These are phyloP conservation scores for Lates japonicus DNA, from an alignment of 2,797 vertebrate species.

Conservation along the genomic window DNA sequence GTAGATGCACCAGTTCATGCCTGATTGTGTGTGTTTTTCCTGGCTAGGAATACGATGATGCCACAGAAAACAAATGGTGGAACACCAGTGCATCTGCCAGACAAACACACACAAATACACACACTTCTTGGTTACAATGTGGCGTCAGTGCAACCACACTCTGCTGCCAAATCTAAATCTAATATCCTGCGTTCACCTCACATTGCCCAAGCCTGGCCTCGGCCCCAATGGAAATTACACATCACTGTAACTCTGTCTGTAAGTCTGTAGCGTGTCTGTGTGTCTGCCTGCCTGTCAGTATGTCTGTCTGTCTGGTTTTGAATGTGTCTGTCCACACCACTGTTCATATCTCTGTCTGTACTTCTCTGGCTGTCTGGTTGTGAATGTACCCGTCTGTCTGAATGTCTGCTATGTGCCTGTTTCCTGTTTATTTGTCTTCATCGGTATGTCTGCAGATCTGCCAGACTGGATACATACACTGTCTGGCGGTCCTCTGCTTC, in stretches of 20 bases:
- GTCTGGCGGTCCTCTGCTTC: constrained; percentile 42
- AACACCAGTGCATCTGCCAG: constrained; percentile 56
- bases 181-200: constrained; percentile 81
- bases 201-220: constrained; percentile 69
- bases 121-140: constrained; percentile 79
- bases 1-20: constrained; percentile 45
- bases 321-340: constrained; percentile 44
- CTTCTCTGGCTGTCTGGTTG: constrained; percentile 60
- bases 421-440: constrained; percentile 63
- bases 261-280: constrained; percentile 60
- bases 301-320: constrained; percentile 54
- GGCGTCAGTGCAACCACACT: constrained; percentile 75
- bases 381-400: constrained; percentile 47
- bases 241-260: constrained; percentile 75
- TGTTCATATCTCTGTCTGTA: constrained; percentile 59
- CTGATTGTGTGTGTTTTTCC: constrained; percentile 58
- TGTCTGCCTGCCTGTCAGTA: constrained; percentile 41
- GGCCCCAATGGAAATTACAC: constrained; percentile 80
- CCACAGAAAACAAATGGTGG: constrained; percentile 68
- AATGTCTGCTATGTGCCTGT: constrained; percentile 39
- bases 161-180: constrained; percentile 81
- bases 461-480: constrained; percentile 31
- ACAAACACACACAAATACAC: constrained; percentile 49
- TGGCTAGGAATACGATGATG: constrained; percentile 63
- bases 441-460: constrained; percentile 50